Evolutionary conservation across 2,797 vertebrate genomes (phyloP).

Genomic region (Sciurus vulgaris): DNA sequence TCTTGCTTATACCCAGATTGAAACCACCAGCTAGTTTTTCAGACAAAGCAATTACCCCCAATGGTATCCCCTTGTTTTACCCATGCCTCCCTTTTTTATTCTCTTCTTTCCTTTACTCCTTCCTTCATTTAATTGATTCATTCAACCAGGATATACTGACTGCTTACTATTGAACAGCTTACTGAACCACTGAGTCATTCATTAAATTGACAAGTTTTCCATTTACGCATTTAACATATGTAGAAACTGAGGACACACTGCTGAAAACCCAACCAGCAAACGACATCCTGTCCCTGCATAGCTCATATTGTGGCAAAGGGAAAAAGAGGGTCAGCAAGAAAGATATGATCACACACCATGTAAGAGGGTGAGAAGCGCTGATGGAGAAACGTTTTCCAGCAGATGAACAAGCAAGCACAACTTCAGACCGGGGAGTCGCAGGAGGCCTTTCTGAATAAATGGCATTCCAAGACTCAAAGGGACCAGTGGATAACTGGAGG

Average conservation of each 20-base stretch:
- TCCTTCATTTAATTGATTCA: neutral
- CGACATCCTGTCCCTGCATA: neutral
- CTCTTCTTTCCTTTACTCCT: neutral
- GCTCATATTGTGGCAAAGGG: neutral
- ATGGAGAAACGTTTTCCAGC: neutral
- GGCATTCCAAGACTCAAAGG: neutral
- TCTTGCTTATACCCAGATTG: neutral
- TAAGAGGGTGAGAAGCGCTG: neutral
- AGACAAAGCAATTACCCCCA: neutral
- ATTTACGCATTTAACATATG: neutral
- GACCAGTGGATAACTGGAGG: too few relatives aligned
- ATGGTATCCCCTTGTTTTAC: neutral
- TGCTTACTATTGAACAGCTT: neutral
- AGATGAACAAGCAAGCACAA: neutral
- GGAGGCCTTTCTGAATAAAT: neutral
- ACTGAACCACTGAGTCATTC: neutral
- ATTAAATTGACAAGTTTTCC: neutral
- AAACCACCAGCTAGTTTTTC: neutral
- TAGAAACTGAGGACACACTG: neutral
- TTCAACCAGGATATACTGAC: neutral
- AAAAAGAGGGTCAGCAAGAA: neutral
- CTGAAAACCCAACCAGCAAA: neutral
- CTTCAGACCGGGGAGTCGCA: neutral
- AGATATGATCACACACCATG: neutral
- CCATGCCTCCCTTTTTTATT: neutral